These are phyloP conservation scores for Cichlasoma orientale DNA, from an alignment of 2,797 vertebrate species.

Conservation along the genomic window DNA sequence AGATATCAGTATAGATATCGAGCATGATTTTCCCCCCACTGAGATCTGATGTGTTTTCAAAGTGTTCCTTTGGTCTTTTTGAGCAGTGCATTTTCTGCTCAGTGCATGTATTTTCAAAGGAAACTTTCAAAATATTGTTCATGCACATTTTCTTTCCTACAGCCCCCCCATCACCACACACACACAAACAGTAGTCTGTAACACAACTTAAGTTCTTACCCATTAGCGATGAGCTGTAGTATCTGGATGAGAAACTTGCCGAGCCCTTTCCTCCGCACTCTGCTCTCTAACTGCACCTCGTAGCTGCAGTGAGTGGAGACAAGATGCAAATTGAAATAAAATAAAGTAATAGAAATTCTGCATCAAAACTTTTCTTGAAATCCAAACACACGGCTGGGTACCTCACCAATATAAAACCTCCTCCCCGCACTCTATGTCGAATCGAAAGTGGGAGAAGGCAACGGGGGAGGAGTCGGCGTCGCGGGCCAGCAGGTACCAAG, in stretches of 20 bases:
- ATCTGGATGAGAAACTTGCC: constrained; percentile 96
- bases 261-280: constrained; percentile 90
- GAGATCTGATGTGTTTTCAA: too few species aligned
- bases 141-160: too few species aligned
- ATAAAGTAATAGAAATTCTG: neutral
- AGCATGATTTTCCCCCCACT: too few species aligned
- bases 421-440: constrained; percentile 93
- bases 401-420: constrained; percentile 94
- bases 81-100: too few species aligned
- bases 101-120: too few species aligned
- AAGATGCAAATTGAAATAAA: accelerated
- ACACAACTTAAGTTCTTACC: constrained; percentile 71
- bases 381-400: accelerated
- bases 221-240: constrained; percentile 93
- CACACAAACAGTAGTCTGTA: too few species aligned
- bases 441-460: constrained; percentile 96
- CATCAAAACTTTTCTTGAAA: neutral
- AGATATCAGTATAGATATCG: too few species aligned
- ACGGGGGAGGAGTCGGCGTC: constrained; percentile 83
- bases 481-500: constrained; percentile 92
- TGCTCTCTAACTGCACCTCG: constrained; percentile 92
- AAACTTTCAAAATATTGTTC: too few species aligned
- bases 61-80: too few species aligned
- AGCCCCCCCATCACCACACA: too few species aligned
- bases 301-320: constrained; percentile 77